Evolutionary conservation across 2,797 vertebrate genomes (phyloP).

Genomic region (Naso thynnoides): DNA sequence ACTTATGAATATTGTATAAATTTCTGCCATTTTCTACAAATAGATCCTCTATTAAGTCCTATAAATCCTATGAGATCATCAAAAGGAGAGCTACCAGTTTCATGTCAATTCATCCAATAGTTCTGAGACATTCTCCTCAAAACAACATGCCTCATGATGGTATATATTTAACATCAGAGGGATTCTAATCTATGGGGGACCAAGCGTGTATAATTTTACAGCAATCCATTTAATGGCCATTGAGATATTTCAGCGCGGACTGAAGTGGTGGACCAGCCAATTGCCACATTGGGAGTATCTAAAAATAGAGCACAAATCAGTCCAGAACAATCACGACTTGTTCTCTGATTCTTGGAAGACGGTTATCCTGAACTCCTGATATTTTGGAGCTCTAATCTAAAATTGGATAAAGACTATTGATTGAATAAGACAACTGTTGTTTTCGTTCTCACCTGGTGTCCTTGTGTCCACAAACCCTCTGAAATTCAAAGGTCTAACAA

Average conservation of each 20-base stretch:
- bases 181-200: not conserved
- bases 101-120: too few relatives aligned
- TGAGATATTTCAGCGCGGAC: not conserved
- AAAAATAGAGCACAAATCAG: not conserved
- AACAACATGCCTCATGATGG: too few relatives aligned
- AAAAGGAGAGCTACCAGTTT: too few relatives aligned
- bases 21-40: too few relatives aligned
- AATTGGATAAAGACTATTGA: constrained; percentile 33
- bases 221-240: not conserved
- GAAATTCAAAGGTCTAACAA: constrained; percentile 22
- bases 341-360: constrained; percentile 36
- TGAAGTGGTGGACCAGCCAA: not conserved
- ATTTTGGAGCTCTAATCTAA: constrained; percentile 1
- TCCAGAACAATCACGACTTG: not conserved
- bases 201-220: not conserved
- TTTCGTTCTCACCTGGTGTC: constrained; percentile 7
- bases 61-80: too few relatives aligned
- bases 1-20: too few relatives aligned
- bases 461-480: constrained; percentile 23
- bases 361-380: not conserved
- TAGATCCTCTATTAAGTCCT: too few relatives aligned
- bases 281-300: not conserved
- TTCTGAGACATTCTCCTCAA: too few relatives aligned
- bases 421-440: constrained; percentile 31
- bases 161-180: not conserved